These are phyloP conservation scores for Bubo bubo DNA, from an alignment of 2,113 vertebrate species.

Conservation along the genomic window DNA sequence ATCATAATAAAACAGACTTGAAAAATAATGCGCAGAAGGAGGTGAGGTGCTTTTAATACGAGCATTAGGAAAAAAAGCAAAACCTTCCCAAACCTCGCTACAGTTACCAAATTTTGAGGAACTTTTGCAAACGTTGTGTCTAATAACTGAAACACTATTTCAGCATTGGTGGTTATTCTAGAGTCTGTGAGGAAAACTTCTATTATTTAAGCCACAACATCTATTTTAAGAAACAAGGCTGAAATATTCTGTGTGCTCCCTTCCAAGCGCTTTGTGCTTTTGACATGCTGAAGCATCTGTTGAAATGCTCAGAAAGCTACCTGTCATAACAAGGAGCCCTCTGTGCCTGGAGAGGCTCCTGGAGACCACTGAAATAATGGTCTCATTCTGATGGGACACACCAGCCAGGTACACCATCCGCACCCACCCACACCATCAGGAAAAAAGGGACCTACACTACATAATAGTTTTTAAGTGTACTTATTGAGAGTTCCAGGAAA, in stretches of 20 bases:
- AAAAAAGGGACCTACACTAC: background rate
- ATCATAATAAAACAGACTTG: background rate
- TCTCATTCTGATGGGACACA: background rate
- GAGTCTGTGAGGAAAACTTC: conserved; percentile 37
- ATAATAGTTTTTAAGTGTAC: background rate
- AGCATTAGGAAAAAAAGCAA: background rate
- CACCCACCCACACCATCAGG: background rate
- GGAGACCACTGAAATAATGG: background rate
- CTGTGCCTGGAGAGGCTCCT: background rate
- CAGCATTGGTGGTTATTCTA: background rate
- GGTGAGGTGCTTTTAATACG: background rate
- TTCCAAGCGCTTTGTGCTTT: conserved; percentile 5
- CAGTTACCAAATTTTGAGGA: background rate
- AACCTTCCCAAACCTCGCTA: background rate
- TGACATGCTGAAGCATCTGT: background rate
- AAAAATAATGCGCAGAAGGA: background rate
- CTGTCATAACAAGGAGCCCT: conserved; percentile 33
- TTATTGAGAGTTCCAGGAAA: background rate
- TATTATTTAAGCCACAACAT: conserved; percentile 47
- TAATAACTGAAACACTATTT: background rate
- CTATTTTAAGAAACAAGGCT: conserved; percentile 38
- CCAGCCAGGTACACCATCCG: background rate
- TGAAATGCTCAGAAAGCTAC: conserved; percentile 50
- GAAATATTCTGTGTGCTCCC: background rate
- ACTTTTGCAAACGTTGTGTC: background rate